phyloP scores from a whole-genome alignment of 2,113 vertebrate species.

The Phocoena sinus region DNA sequence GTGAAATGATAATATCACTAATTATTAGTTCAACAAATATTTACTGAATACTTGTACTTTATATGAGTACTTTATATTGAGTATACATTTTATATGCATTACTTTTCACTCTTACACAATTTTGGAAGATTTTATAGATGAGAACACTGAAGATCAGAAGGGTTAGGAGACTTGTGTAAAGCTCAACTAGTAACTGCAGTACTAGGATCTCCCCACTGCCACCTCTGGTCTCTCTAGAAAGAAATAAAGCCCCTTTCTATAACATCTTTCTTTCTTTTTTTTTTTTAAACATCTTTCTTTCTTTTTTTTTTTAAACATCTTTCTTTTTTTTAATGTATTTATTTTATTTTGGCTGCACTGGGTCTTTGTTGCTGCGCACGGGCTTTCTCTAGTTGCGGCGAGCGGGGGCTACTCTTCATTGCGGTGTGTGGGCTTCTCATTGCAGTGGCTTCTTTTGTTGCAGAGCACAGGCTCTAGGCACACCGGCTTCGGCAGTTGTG shows the following conservation, averaged over 20 bases:
- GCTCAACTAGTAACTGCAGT: neutral
- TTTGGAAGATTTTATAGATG: conserved; percentile 23
- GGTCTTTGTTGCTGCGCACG: too few species aligned
- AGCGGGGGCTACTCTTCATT: too few species aligned
- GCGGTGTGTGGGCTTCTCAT: too few species aligned
- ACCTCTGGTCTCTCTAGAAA: neutral
- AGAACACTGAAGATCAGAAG: neutral
- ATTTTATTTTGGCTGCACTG: too few species aligned
- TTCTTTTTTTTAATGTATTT: too few species aligned
- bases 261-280: neutral
- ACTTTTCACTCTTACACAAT: neutral
- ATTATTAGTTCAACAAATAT: conserved; percentile 6
- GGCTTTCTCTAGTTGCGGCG: too few species aligned
- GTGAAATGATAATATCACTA: neutral
- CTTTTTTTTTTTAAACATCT: too few species aligned
- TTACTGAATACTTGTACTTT: neutral
- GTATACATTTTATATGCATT: neutral
- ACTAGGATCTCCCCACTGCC: neutral
- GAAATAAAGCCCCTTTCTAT: neutral
- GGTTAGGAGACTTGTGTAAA: conserved; percentile 7
- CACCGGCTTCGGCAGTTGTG: too few species aligned
- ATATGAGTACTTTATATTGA: neutral
- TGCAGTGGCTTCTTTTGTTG: too few species aligned
- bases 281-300: too few species aligned
- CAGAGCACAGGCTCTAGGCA: too few species aligned